Percentiles rank a stretch among this genome's conserved stretches.
Evolutionary conservation across 2,113 vertebrate genomes (phyloP).

Genomic region (Semnornis frantzii): DNA sequence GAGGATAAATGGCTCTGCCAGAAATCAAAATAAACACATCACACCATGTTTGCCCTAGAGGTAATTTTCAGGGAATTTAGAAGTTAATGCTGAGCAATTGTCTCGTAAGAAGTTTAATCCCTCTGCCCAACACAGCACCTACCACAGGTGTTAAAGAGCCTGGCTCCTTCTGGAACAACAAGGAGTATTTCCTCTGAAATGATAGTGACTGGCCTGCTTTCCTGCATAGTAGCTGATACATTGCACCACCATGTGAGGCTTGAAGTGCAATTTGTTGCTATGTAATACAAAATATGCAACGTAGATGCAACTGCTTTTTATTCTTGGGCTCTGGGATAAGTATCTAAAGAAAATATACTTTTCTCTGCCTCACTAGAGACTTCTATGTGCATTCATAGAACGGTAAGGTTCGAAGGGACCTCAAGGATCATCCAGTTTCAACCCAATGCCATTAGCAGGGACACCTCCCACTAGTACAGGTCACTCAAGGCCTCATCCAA

Average conservation of each 20-base stretch:
- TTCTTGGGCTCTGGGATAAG: not conserved
- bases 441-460: too few species aligned
- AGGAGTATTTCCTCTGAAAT: not conserved
- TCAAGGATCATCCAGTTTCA: too few species aligned
- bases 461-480: too few species aligned
- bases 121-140: not conserved
- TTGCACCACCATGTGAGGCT: not conserved
- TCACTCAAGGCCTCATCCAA: too few species aligned
- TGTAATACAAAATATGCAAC: not conserved
- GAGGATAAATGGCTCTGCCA: constrained; percentile 1
- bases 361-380: not conserved
- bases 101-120: not conserved
- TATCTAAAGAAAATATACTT: not conserved
- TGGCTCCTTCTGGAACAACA: not conserved
- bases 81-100: not conserved
- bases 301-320: not conserved
- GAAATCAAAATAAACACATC: not conserved
- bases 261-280: not conserved
- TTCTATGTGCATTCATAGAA: not conserved
- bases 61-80: constrained; percentile 27
- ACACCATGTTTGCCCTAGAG: not conserved
- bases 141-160: not conserved
- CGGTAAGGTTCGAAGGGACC: too few species aligned
- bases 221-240: not conserved
- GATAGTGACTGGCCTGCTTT: not conserved